Evolutionary conservation across 2,797 vertebrate genomes (phyloP), one percentile per base, ranked within the genome.

Genomic region (Sebastes diaconus): DNA sequence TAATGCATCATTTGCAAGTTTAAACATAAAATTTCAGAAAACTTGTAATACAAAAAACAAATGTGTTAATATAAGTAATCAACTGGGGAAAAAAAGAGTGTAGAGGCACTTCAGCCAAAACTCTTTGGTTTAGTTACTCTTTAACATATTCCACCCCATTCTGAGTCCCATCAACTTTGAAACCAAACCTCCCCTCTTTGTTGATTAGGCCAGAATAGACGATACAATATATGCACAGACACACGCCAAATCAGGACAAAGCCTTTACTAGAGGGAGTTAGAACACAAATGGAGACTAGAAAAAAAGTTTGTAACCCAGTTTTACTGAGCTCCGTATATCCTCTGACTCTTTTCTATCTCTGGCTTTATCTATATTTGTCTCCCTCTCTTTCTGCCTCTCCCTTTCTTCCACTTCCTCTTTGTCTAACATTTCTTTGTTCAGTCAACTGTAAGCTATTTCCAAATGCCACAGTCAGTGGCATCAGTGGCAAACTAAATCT

Each of bases 381-480:
- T 87, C 70, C 10, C 63, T 77, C 67, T 30, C 39, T 36, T 24
- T 65, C 12, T 64, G 25, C 20, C 46, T 73, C 60, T 30, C 29
- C 24, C 27, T 61, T 63, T 81, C 71, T 83, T 75, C 67, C 75
- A 36, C n/a, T 72, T 61, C 79, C 71, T 77, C 75, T 90, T 87
- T 91, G 81, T 89, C 59, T 84, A 71, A 77, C 77, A 76, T 79
- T 67, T 85, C 88, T 88, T 91, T 91, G 90, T 90, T 89, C 86
- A 85, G 73, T 91, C 88, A 84, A 75, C 86, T 85, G 84, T 84
- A 83, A 87, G 82, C 84, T 76, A 75, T 87, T 87, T 93, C 79
- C 60, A 93, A 91, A 92, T 89, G 87, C 81, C 90, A 92, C 86
- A 87, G 70, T 88, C 84, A 88, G 46, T 57, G 76, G 85, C 84